Percentiles rank a stretch among this genome's conserved stretches.
Evolutionary conservation across 2,797 vertebrate genomes (phyloP).

Genomic region (Anableps anableps): DNA sequence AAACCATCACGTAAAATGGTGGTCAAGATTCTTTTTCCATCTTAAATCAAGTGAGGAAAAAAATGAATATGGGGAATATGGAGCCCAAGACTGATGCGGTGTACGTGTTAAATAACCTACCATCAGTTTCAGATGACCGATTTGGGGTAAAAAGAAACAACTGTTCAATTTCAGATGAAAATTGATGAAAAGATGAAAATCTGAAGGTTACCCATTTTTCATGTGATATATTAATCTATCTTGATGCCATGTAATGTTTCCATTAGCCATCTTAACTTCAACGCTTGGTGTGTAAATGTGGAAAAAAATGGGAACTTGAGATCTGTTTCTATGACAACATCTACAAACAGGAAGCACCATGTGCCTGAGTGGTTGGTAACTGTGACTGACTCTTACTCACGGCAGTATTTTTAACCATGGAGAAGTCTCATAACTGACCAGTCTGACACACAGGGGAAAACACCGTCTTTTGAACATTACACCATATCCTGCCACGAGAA

Average conservation of each 20-base stretch:
- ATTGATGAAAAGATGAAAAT: neutral
- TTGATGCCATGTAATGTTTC: conserved; percentile 40
- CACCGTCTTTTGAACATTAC: neutral
- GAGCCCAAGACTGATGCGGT: neutral
- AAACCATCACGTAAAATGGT: neutral
- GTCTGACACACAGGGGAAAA: conserved; percentile 50
- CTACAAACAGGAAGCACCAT: conserved; percentile 59
- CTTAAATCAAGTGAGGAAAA: neutral
- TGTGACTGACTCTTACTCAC: conserved; percentile 59
- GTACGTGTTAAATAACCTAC: neutral
- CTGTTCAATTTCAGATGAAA: too few relatives aligned
- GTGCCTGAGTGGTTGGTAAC: conserved; percentile 18
- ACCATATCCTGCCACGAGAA: neutral
- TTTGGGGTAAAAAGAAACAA: neutral
- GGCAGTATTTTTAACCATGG: conserved; percentile 66
- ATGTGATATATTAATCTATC: conserved; percentile 23
- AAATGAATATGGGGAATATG: neutral
- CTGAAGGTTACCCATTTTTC: conserved; percentile 13
- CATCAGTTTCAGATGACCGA: neutral
- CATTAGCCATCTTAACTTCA: conserved; percentile 3
- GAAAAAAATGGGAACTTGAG: conserved; percentile 64
- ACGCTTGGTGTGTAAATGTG: conserved; percentile 36
- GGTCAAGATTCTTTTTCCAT: neutral
- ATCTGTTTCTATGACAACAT: conserved; percentile 55
- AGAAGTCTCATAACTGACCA: conserved; percentile 35